Base-by-base conservation (phyloP, 1,140 invertebrate genomes). In the Gerris buenoi region DNA sequence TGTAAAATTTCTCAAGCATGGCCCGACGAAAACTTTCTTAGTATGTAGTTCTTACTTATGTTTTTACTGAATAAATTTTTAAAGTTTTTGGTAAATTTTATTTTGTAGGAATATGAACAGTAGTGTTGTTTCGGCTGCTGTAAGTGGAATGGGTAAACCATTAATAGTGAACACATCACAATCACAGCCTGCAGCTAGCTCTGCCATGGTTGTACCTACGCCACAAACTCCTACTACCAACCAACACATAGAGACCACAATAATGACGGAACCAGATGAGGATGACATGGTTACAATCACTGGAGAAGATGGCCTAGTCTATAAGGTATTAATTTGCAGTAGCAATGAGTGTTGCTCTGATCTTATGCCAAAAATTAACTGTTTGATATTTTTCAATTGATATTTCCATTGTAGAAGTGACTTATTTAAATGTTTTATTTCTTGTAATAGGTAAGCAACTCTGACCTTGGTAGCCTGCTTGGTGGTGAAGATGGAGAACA, bases 401-500 rank as follows among this genome's bases (percentile, higher is more conserved):
- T n/a, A n/a, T n/a, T n/a, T n/a, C n/a, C n/a, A n/a, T n/a, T n/a
- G n/a, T n/a, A n/a, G n/a, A n/a, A n/a, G n/a, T n/a, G n/a, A n/a
- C n/a, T n/a, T n/a, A n/a, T n/a, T n/a, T n/a, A n/a, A n/a, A n/a
- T n/a, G n/a, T n/a, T n/a, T n/a, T n/a, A n/a, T n/a, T n/a, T n/a
- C n/a, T n/a, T n/a, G n/a, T 69, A 33, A n/a, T 66, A 73, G 73
- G 72, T 74, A 23, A 68, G 70, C 27, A 73, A 71, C 25, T 84
- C 88, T 0, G 87, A 88, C 5, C 85, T 89, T 71, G 88, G 69
- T 23, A 69, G 69, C 25, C 65, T 74, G 2, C 74, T 79, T 27
- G 80, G 84, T 62, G 84, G 83, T 1, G 84, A 84, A 10, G 84
- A 86, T 68, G 86, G 86, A 0, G 87, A 87, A 58, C 84, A 86